These are phyloP conservation scores for Caradrina clavipalpis DNA, from an alignment of 2,888 invertebrate genomes.

Conservation along the genomic window DNA sequence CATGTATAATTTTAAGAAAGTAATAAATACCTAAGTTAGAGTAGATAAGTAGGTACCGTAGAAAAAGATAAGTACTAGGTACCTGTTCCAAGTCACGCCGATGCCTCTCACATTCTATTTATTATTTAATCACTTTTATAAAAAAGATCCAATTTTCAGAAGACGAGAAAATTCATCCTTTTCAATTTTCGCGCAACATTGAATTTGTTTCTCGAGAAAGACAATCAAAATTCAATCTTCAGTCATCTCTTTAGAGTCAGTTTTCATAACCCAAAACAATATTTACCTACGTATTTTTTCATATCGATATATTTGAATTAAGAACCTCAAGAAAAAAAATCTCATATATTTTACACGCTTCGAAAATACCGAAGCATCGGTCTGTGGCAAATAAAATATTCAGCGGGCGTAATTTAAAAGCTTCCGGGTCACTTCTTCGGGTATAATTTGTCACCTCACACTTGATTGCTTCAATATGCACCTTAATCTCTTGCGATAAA, in stretches of 20 bases:
- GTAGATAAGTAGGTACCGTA: no score
- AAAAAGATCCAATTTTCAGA: background rate
- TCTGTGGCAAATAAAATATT: slow-evolving; percentile 82
- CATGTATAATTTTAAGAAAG: background rate
- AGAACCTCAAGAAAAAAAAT: slow-evolving; percentile 1
- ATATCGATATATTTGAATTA: slow-evolving; percentile 4
- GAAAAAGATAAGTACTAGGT: background rate
- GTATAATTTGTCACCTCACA: slow-evolving; percentile 73
- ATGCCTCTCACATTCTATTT: background rate
- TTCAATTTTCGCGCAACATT: background rate
- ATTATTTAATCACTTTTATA: background rate
- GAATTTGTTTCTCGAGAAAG: background rate
- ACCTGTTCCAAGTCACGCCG: background rate
- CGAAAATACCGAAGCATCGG: slow-evolving; percentile 74
- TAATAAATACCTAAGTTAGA: no score
- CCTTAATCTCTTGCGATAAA: slow-evolving; percentile 68
- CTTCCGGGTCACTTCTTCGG: slow-evolving; percentile 80
- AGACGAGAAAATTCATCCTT: background rate
- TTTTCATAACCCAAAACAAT: slow-evolving; percentile 13
- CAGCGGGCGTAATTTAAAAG: slow-evolving; percentile 81
- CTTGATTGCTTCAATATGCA: slow-evolving; percentile 71
- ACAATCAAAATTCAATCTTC: background rate
- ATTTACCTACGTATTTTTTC: no score
- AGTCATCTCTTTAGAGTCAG: background rate
- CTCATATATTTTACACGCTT: slow-evolving; percentile 65